These are phyloP conservation scores for Drosophila ambigua DNA, from an alignment of 1,140 invertebrate species.

Conservation along the genomic window DNA sequence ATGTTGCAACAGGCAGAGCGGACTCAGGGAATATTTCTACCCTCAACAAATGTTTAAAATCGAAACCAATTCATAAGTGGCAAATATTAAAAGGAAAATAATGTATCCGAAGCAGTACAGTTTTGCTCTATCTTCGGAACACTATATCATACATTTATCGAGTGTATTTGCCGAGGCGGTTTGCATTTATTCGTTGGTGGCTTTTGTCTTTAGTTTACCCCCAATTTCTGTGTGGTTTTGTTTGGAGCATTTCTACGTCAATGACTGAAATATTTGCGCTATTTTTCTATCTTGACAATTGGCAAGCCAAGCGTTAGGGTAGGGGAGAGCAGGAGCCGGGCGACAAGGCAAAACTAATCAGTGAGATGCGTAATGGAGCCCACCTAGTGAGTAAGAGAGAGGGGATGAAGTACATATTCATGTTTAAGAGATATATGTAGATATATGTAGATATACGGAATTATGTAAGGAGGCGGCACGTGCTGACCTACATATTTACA, in stretches of 20 bases:
- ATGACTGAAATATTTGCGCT: constrained; percentile 67
- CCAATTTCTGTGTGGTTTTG: constrained; percentile 2
- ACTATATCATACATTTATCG: too few species aligned
- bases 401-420: constrained; percentile 1
- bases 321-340: constrained; percentile 14
- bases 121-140: too few species aligned
- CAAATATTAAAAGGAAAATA: too few species aligned
- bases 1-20: too few species aligned
- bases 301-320: constrained; percentile 10
- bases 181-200: constrained; percentile 4
- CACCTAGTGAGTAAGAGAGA: constrained; percentile 12
- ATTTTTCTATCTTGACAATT: constrained; percentile 60
- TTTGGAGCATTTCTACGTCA: constrained; percentile 59
- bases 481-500: constrained; percentile 38
- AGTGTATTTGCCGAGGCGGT: neutral
- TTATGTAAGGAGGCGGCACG: constrained; percentile 38
- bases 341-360: constrained; percentile 64
- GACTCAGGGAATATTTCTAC: too few species aligned
- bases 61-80: too few species aligned
- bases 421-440: neutral
- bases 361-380: constrained; percentile 53
- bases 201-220: constrained; percentile 5
- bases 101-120: too few species aligned
- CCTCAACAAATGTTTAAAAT: too few species aligned
- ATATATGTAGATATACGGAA: constrained; percentile 3